Conservation (phyloP, 2,113 vertebrate species). For the Nipponia nippon region DNA sequence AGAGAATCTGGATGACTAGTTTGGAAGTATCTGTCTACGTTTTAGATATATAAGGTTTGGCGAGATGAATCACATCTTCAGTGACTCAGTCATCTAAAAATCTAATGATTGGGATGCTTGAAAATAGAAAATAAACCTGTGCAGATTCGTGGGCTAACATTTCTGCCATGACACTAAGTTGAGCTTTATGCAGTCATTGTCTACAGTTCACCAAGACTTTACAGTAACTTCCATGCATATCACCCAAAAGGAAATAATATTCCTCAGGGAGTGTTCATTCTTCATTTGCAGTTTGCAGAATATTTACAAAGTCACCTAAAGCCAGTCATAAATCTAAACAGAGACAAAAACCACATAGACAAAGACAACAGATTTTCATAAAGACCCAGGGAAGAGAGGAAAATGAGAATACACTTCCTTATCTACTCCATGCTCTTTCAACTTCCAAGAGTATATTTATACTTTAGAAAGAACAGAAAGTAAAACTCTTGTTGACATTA, state of each 20-base stretch:
- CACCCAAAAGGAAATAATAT: not conserved
- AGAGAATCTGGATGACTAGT: not conserved
- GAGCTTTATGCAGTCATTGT: not conserved
- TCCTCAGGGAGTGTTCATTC: not conserved
- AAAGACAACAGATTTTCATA: not conserved
- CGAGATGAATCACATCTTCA: not conserved
- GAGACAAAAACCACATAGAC: not conserved
- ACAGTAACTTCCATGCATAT: not conserved
- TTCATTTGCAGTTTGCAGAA: not conserved
- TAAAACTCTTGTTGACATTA: not conserved
- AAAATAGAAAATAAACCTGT: not conserved
- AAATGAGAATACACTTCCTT: not conserved
- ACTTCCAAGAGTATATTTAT: not conserved
- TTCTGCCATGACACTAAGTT: not conserved
- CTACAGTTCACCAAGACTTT: not conserved
- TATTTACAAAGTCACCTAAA: not conserved
- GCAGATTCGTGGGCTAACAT: not conserved
- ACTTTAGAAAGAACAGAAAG: not conserved
- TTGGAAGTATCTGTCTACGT: not conserved
- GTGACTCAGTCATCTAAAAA: not conserved
- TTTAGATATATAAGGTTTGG: not conserved
- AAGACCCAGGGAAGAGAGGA: not conserved
- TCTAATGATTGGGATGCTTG: not conserved
- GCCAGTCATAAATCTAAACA: not conserved
- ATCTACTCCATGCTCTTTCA: not conserved